Evolutionary conservation across 2,113 vertebrate genomes (phyloP).

Genomic region (Pongo abelii): DNA sequence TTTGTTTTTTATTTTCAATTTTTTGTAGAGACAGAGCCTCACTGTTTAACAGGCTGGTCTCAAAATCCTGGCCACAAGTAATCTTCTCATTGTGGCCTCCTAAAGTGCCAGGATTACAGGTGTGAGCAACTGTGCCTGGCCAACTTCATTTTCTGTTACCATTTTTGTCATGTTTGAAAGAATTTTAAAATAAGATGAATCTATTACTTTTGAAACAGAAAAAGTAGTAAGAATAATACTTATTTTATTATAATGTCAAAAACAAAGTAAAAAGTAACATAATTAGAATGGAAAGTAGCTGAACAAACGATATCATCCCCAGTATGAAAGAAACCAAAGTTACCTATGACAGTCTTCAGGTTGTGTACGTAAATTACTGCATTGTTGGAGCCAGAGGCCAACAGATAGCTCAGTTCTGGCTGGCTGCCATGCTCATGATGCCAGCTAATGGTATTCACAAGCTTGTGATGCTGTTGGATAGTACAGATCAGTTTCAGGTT

Average conservation of each 20-base stretch:
- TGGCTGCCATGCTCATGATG: conserved; percentile 88
- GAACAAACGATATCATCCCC: background rate
- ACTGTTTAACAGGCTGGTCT: too few relatives aligned
- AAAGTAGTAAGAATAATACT: background rate
- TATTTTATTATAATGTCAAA: conserved; percentile 42
- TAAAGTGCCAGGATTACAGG: too few relatives aligned
- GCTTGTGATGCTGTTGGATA: conserved; percentile 97
- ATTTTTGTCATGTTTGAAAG: background rate
- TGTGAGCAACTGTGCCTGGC: too few relatives aligned
- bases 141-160: background rate
- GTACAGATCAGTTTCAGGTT: conserved; percentile 90
- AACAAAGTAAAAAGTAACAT: background rate
- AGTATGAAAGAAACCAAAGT: conserved; percentile 7
- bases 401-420: conserved; percentile 86
- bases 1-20: too few relatives aligned
- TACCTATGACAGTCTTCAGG: conserved; percentile 88
- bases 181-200: conserved; percentile 19
- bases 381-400: conserved; percentile 96
- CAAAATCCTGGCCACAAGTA: too few relatives aligned
- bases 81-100: too few relatives aligned
- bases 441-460: conserved; percentile 94
- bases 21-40: too few relatives aligned
- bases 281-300: background rate
- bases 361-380: conserved; percentile 93
- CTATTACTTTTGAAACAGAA: background rate